A percentile compares a stretch with the other conserved stretches of the same genome.
These are phyloP conservation scores for Nothocercus julius DNA, from an alignment of 2,113 vertebrate genomes.

Conservation along the genomic window DNA sequence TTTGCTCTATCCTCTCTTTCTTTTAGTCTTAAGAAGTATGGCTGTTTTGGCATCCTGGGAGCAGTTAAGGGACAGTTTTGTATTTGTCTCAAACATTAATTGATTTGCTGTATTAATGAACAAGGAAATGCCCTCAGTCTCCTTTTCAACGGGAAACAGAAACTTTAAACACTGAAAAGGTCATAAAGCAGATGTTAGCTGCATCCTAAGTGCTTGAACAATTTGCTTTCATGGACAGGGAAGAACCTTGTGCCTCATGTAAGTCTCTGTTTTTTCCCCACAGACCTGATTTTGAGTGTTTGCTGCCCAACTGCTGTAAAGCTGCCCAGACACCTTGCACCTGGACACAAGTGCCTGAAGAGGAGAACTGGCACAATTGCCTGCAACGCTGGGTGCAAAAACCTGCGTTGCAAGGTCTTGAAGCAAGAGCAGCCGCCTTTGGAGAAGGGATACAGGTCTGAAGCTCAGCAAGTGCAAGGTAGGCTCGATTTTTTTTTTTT, in stretches of 20 bases:
- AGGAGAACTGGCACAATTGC: not conserved
- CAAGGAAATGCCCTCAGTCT: not conserved
- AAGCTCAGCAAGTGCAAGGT: not conserved
- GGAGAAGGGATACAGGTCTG: not conserved
- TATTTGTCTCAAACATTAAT: not conserved
- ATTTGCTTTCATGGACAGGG: not conserved
- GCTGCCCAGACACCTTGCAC: not conserved
- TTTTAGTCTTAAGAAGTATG: not conserved
- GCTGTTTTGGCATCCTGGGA: not conserved
- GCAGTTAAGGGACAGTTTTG: not conserved
- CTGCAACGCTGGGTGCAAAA: too few species aligned
- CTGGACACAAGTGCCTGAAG: too few species aligned
- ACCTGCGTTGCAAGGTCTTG: not conserved
- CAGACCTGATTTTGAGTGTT: not conserved
- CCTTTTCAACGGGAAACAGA: not conserved
- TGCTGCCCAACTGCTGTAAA: not conserved
- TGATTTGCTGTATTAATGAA: not conserved
- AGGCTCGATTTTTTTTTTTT: not conserved
- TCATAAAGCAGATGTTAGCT: not conserved
- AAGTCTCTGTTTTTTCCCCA: not conserved
- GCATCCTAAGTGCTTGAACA: not conserved
- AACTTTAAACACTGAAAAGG: not conserved
- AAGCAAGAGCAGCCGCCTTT: not conserved
- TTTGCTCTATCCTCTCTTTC: not conserved
- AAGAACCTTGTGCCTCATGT: not conserved